A percentile compares a stretch with the other conserved stretches of the same genome.
These are phyloP conservation scores for Polylopha cassiicola DNA, from an alignment of 2,888 invertebrate genomes.

Conservation along the genomic window DNA sequence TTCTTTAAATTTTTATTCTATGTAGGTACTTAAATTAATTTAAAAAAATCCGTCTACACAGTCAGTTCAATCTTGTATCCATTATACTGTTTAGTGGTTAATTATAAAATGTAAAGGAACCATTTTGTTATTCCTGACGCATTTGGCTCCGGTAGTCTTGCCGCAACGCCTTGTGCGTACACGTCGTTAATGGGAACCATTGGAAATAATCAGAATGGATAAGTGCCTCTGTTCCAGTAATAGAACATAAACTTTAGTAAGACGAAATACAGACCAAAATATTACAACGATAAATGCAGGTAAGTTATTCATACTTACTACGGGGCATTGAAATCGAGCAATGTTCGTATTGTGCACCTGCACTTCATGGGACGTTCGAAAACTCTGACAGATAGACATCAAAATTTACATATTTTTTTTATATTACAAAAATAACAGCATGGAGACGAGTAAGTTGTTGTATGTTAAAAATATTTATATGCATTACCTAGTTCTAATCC, in stretches of 20 bases:
- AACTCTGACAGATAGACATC: not conserved
- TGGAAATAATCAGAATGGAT: constrained; percentile 25
- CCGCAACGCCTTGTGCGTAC: constrained; percentile 46
- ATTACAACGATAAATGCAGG: not conserved
- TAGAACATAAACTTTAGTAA: not conserved
- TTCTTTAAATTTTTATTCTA: constrained; percentile 2
- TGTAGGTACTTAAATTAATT: constrained; percentile 9
- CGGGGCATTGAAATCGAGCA: constrained; percentile 10
- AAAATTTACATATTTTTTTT: not conserved
- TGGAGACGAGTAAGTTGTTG: too few relatives aligned
- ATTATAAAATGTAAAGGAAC: too few relatives aligned
- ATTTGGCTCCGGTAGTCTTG: constrained; percentile 42
- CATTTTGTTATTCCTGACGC: constrained; percentile 51
- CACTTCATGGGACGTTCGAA: constrained; percentile 11
- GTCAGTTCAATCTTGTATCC: too few relatives aligned
- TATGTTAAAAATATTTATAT: too few relatives aligned
- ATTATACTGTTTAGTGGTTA: too few relatives aligned
- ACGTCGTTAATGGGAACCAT: constrained; percentile 36
- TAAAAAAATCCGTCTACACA: not conserved
- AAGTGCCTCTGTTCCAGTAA: not conserved
- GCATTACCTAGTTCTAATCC: too few relatives aligned
- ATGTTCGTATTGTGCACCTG: constrained; percentile 11
- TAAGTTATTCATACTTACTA: constrained; percentile 14
- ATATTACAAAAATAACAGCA: not conserved
- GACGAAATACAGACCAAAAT: not conserved